Conservation (phyloP, 2,113 vertebrate species). For the Hemichromis elongatus region DNA sequence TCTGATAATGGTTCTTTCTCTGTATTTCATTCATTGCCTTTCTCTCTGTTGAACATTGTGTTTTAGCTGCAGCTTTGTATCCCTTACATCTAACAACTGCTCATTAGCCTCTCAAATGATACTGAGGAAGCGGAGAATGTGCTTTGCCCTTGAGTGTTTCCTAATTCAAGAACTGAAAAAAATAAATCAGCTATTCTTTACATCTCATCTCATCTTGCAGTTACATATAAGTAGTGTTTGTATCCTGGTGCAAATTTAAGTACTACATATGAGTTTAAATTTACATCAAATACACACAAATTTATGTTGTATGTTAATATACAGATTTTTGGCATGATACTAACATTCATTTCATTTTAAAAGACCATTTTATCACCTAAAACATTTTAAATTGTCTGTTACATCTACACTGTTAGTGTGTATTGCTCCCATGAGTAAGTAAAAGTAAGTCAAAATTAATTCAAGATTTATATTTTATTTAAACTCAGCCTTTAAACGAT, state of each 20-base stretch:
- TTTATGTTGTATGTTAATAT: too few species aligned
- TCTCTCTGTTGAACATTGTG: slow-evolving; percentile 12
- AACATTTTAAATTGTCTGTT: background rate
- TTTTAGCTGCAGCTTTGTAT: background rate
- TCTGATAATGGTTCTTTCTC: slow-evolving; percentile 38
- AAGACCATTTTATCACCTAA: background rate
- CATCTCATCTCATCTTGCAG: background rate
- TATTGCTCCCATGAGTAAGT: background rate
- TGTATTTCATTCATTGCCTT: slow-evolving; percentile 2
- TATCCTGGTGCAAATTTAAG: background rate
- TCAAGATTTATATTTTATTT: background rate
- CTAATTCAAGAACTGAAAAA: background rate
- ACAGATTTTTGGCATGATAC: background rate
- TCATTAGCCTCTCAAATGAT: slow-evolving; percentile 21
- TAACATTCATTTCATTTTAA: background rate
- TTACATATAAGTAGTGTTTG: background rate
- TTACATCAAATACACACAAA: background rate
- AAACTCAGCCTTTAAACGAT: background rate
- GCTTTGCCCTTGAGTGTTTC: background rate
- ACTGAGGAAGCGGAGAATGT: background rate
- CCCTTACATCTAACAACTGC: background rate
- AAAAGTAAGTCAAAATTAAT: background rate
- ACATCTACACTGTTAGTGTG: background rate
- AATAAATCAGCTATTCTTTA: background rate
- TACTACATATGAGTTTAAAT: background rate